phyloP scores from a whole-genome alignment of 2,888 invertebrate genomes.

The Creontiades dilutus region DNA sequence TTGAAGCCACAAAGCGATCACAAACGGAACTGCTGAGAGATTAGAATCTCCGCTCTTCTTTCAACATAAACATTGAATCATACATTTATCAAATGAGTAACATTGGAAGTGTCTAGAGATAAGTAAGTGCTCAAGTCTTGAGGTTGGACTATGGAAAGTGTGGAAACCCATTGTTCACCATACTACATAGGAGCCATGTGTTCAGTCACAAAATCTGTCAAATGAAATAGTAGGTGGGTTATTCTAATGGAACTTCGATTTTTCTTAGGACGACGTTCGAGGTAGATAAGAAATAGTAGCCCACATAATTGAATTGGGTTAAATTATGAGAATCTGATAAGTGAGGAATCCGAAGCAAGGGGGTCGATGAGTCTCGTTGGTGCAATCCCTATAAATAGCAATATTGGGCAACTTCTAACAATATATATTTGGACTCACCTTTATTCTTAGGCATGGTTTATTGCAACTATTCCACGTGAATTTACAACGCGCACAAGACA shows the following conservation, averaged over 20 bases:
- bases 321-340: neutral
- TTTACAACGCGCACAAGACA: constrained; percentile 28
- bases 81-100: too few species aligned
- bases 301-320: neutral
- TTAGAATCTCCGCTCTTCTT: neutral
- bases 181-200: neutral
- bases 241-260: neutral
- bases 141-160: neutral
- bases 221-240: neutral
- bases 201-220: neutral
- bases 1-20: neutral
- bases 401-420: neutral
- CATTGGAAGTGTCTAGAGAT: too few species aligned
- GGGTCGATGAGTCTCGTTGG: constrained; percentile 36
- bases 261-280: neutral
- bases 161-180: constrained; percentile 3
- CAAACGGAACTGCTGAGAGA: neutral
- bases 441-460: constrained; percentile 82
- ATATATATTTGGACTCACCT: constrained; percentile 78
- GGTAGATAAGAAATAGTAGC: neutral
- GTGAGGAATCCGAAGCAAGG: neutral
- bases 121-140: neutral
- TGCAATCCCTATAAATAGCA: constrained; percentile 30
- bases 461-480: constrained; percentile 21
- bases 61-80: too few species aligned